Conservation (phyloP, 2,797 vertebrate genomes). For the Acipenser oxyrinchus region DNA sequence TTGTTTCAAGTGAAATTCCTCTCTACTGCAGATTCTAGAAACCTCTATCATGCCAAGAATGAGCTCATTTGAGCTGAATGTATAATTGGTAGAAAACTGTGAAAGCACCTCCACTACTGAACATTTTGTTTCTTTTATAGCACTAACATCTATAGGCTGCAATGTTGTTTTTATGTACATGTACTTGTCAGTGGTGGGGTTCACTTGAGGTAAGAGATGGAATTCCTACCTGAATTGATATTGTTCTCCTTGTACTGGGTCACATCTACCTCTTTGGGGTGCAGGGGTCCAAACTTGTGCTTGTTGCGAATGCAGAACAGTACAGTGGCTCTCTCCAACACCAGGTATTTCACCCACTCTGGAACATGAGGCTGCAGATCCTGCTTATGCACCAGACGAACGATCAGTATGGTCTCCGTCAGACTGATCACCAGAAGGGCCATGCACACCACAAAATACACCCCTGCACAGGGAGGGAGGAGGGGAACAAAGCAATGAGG, state of each 20-base stretch:
- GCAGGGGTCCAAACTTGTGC: conserved; percentile 47
- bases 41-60: no score
- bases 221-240: conserved; percentile 65
- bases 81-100: no score
- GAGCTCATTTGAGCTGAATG: no score
- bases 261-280: conserved; percentile 39
- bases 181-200: neutral
- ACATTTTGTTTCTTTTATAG: conserved; percentile 42
- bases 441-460: conserved; percentile 98
- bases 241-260: conserved; percentile 60
- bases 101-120: no score
- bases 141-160: neutral
- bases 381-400: conserved; percentile 87
- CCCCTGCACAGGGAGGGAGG: conserved; percentile 51
- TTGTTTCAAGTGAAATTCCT: no score
- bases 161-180: neutral
- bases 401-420: conserved; percentile 86
- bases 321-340: conserved; percentile 66
- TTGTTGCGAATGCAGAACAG: conserved; percentile 76
- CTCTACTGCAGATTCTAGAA: no score
- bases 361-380: conserved; percentile 86
- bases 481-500: no score
- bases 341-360: conserved; percentile 71
- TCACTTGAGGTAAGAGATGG: neutral
- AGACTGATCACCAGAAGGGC: conserved; percentile 91